Evolutionary conservation across 1,140 invertebrate species (phyloP).

Genomic region (Lepidurus packardi): DNA sequence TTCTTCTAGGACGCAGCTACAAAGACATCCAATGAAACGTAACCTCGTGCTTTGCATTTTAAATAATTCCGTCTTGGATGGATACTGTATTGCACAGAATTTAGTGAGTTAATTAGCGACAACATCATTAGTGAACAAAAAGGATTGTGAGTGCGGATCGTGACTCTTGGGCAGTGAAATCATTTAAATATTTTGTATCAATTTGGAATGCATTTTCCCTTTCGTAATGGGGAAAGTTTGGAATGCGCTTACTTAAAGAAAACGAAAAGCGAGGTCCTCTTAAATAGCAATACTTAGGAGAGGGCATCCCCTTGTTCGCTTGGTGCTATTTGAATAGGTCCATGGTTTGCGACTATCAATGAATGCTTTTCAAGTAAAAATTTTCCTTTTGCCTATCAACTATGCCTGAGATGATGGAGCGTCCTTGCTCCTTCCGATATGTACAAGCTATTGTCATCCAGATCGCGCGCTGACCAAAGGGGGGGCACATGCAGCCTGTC

Average conservation of each 20-base stretch:
- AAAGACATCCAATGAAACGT: not conserved
- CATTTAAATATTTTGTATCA: not conserved
- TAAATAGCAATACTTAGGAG: not conserved
- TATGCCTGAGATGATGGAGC: not conserved
- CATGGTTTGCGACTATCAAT: not conserved
- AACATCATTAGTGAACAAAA: not conserved
- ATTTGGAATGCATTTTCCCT: not conserved
- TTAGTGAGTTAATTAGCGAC: constrained; percentile 15
- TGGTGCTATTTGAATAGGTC: not conserved
- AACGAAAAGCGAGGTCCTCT: not conserved
- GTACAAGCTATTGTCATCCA: not conserved
- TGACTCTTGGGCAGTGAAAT: not conserved
- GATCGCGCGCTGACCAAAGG: not conserved
- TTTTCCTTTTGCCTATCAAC: not conserved
- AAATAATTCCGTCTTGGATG: not conserved
- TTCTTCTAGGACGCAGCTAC: not conserved
- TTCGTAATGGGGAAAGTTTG: not conserved
- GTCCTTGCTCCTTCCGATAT: not conserved
- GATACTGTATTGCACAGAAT: not conserved
- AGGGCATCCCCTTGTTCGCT: not conserved
- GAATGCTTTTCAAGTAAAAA: not conserved
- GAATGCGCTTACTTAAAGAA: not conserved
- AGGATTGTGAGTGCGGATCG: not conserved
- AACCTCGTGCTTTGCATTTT: constrained; percentile 9
- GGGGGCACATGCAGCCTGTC: not conserved